These are phyloP conservation scores for Columbina picui DNA, from an alignment of 2,113 vertebrate genomes.

Conservation along the genomic window DNA sequence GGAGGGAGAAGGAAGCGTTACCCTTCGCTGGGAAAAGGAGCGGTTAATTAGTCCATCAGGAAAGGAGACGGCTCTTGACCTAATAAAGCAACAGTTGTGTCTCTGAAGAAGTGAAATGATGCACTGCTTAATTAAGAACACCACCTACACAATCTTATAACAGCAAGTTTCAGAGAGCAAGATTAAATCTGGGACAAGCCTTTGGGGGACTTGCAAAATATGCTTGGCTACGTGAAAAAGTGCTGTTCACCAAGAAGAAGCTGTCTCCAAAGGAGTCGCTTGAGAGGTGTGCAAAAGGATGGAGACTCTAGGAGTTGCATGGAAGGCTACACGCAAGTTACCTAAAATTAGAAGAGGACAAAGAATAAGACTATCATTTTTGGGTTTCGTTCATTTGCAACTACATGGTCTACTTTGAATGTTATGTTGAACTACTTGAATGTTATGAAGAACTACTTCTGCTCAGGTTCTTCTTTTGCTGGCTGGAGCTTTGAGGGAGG, in stretches of 20 bases:
- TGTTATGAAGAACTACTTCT: background rate
- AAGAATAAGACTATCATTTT: background rate
- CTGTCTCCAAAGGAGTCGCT: background rate
- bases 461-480: background rate
- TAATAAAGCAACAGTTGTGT: background rate
- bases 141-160: background rate
- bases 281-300: no score
- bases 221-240: background rate
- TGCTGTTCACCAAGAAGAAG: background rate
- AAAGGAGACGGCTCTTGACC: background rate
- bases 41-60: background rate
- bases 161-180: background rate
- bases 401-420: background rate
- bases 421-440: no score
- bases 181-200: background rate
- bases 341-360: background rate
- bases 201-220: background rate
- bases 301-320: background rate
- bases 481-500: background rate
- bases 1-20: background rate
- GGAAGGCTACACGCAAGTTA: background rate
- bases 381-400: fast-evolving
- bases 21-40: background rate
- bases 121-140: background rate
- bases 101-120: background rate